A percentile compares a stretch with the other conserved stretches of the same genome.
Evolutionary conservation across 2,113 vertebrate species (phyloP).

Genomic region (Rallus limicola): DNA sequence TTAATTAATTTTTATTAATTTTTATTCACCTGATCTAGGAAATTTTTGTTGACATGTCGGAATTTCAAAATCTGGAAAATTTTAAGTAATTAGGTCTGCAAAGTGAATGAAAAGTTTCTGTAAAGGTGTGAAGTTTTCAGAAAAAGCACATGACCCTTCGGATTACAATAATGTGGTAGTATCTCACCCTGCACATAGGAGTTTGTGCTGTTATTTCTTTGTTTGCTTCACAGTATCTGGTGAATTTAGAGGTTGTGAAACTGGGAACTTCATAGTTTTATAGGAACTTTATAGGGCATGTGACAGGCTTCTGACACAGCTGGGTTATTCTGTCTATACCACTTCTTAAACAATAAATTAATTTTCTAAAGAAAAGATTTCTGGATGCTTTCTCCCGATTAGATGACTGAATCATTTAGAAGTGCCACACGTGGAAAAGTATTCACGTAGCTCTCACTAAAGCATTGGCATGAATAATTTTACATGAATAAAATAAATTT

Average conservation of each 20-base stretch:
- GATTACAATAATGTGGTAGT: slow-evolving; percentile 74
- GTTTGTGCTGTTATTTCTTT: neutral
- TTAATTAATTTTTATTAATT: neutral
- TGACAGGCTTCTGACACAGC: neutral
- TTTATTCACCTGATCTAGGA: slow-evolving; percentile 61
- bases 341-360: neutral
- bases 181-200: neutral
- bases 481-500: neutral
- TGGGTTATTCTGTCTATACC: neutral
- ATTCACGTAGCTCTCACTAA: neutral
- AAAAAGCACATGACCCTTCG: slow-evolving; percentile 65
- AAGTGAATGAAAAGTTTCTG: slow-evolving; percentile 74
- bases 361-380: neutral
- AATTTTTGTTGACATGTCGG: slow-evolving; percentile 75
- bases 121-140: slow-evolving; percentile 74
- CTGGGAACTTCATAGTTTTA: neutral
- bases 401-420: neutral
- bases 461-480: neutral
- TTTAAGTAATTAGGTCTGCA: slow-evolving; percentile 73
- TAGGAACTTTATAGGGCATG: neutral
- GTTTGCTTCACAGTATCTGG: neutral
- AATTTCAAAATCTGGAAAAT: slow-evolving; percentile 80
- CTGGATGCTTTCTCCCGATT: neutral
- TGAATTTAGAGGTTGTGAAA: neutral
- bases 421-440: neutral